Conservation (phyloP, 2,113 vertebrate genomes). For the Lynx canadensis region DNA sequence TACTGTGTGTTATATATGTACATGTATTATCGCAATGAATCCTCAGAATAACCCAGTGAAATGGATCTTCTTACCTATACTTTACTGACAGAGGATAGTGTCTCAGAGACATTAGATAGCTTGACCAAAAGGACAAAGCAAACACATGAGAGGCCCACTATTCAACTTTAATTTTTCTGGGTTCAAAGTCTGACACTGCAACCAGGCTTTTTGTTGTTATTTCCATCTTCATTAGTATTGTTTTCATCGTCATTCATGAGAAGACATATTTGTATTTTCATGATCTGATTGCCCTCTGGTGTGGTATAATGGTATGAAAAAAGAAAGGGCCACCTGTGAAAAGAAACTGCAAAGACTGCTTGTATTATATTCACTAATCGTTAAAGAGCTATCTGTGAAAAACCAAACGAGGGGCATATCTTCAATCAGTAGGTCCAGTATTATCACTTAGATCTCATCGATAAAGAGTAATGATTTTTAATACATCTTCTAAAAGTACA, state of each 20-base stretch:
- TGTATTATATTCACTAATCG: background rate
- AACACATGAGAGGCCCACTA: background rate
- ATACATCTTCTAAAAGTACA: conserved; percentile 36
- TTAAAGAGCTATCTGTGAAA: conserved; percentile 3
- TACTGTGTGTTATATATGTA: background rate
- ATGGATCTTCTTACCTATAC: background rate
- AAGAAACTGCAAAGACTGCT: background rate
- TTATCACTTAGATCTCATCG: conserved; percentile 41
- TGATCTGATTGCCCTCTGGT: background rate
- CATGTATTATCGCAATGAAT: background rate
- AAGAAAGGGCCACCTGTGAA: background rate
- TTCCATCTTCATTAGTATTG: background rate
- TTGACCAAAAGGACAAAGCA: background rate
- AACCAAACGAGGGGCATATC: background rate
- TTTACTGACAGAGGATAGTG: background rate
- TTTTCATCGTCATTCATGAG: background rate
- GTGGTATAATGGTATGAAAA: background rate
- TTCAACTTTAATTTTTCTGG: background rate
- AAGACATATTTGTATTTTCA: conserved; percentile 37
- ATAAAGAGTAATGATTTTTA: conserved; percentile 59
- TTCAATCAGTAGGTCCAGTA: conserved; percentile 8
- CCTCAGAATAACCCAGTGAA: background rate
- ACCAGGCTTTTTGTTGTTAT: background rate
- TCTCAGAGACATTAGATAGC: background rate
- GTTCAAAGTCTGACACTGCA: background rate